A percentile compares a stretch with the other conserved stretches of the same genome.
Evolutionary conservation across 37 sponge, comb jelly and placozoan genomes (phyloP).

Genomic region (Crambe crambe): DNA sequence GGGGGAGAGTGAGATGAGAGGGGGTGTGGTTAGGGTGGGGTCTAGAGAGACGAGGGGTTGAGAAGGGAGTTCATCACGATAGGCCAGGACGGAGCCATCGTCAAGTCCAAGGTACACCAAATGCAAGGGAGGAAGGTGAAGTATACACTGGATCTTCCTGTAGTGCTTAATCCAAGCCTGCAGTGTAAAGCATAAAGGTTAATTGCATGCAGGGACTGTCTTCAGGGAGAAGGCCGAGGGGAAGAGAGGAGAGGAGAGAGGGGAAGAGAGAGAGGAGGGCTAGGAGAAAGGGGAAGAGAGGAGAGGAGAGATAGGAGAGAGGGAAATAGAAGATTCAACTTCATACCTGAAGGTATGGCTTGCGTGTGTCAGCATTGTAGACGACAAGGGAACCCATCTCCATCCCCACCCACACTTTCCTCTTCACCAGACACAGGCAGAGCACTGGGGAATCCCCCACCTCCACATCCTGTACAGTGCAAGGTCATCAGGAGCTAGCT

Average conservation of each 20-base stretch:
- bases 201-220: no score
- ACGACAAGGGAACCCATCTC: conserved; percentile 73
- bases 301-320: background rate
- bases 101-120: conserved; percentile 52
- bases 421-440: conserved; percentile 38
- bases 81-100: conserved; percentile 55
- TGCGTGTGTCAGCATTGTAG: conserved; percentile 47
- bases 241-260: background rate
- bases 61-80: conserved; percentile 21
- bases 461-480: conserved; percentile 59
- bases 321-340: background rate
- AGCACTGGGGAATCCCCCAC: conserved; percentile 63
- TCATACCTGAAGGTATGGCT: conserved; percentile 41
- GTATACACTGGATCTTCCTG: conserved; percentile 39
- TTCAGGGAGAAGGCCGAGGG: no score
- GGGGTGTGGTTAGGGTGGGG: background rate
- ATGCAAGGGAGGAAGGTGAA: conserved; percentile 29
- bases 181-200: no score
- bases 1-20: conserved; percentile 1
- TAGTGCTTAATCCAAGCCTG: conserved; percentile 32
- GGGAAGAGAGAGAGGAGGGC: background rate
- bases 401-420: conserved; percentile 83
- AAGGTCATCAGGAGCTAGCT: no score
- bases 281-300: no score
- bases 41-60: background rate